Conservation (phyloP, 2,113 vertebrate genomes). For the Pontoporia blainvillei region DNA sequence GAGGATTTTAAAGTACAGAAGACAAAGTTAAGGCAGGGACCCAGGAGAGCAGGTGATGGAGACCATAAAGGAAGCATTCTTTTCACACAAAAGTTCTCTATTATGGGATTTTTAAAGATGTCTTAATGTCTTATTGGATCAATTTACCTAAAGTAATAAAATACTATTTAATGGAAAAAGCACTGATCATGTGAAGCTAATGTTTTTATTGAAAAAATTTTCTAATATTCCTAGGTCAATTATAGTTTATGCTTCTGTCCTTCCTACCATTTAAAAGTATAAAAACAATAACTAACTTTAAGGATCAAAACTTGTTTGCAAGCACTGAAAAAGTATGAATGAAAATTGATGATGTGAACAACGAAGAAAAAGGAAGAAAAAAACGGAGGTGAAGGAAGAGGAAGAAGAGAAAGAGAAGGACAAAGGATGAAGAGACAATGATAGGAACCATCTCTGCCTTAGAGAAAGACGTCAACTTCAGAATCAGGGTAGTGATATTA, state of each 20-base stretch:
- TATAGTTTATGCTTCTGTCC: background rate
- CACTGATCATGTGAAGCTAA: background rate
- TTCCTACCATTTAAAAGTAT: conserved; percentile 16
- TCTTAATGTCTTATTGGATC: background rate
- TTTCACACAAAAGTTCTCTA: background rate
- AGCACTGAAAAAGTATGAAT: conserved; percentile 10
- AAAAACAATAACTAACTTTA: conserved; percentile 20
- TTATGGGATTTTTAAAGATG: background rate
- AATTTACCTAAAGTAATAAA: background rate
- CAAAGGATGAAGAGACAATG: background rate
- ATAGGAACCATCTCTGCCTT: background rate
- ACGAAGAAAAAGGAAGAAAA: background rate
- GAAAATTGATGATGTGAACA: background rate
- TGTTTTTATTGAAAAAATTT: background rate
- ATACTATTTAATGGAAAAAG: background rate
- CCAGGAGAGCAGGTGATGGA: background rate
- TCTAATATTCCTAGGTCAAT: background rate
- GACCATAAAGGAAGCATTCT: background rate
- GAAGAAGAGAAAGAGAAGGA: background rate
- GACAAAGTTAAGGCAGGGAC: background rate
- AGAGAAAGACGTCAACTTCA: background rate
- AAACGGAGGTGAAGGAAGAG: background rate
- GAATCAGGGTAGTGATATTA: background rate
- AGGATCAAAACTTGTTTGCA: background rate
- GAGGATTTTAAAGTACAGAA: background rate